phyloP scores from a whole-genome alignment of 2,888 invertebrate genomes.

The Trissoscelio sp. region DNA sequence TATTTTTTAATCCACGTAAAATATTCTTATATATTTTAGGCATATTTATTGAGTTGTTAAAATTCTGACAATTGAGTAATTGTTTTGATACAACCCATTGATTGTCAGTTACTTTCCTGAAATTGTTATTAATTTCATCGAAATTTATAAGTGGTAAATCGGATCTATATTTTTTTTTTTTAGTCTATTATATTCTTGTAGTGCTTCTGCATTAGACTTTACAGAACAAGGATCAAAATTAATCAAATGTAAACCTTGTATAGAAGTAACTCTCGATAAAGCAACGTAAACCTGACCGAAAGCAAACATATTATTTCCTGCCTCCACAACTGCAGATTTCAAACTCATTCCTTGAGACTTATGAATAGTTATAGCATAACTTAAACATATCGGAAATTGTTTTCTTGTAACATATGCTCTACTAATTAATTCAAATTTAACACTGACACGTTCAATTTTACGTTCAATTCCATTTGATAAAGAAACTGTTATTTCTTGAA shows the following conservation, averaged over 20 bases:
- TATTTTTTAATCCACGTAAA: background rate
- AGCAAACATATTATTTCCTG: constrained; percentile 60
- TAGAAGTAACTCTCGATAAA: background rate
- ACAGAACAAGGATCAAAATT: no score
- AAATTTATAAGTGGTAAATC: background rate
- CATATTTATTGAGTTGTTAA: background rate
- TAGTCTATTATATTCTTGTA: no score
- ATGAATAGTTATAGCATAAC: no score
- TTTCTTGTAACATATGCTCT: constrained; percentile 28
- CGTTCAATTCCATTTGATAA: no score
- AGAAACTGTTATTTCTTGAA: no score
- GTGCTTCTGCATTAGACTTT: constrained; percentile 62
- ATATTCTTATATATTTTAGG: background rate
- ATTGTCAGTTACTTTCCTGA: background rate
- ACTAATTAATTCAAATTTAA: no score
- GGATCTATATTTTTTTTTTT: constrained; percentile 48
- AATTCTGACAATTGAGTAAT: background rate
- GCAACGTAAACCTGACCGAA: no score
- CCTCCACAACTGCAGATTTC: constrained; percentile 60
- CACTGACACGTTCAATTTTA: no score
- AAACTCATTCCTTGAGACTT: constrained; percentile 67
- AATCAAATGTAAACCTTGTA: background rate
- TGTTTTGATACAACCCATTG: constrained; percentile 1
- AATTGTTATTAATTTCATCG: no score
- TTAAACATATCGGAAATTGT: no score